Conservation (phyloP, 2,113 vertebrate genomes). For the Onychostruthus taczanowskii region DNA sequence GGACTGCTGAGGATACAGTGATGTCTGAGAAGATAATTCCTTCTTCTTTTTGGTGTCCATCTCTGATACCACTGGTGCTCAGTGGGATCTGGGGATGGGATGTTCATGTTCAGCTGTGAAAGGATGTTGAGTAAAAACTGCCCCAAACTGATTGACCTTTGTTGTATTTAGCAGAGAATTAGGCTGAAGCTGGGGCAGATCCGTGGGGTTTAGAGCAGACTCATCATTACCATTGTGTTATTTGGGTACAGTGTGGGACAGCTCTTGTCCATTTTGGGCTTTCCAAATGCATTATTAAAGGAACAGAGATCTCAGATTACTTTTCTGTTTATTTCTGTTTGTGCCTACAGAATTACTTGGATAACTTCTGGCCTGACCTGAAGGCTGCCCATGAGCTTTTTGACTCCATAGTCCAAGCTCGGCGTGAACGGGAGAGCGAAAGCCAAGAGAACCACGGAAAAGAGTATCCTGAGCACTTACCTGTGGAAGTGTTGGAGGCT, state of each 20-base stretch:
- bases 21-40: neutral
- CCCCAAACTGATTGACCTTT: neutral
- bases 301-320: neutral
- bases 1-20: neutral
- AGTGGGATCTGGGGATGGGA: neutral
- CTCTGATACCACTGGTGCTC: neutral
- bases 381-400: slow-evolving; percentile 85
- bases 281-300: neutral
- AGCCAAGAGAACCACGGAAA: slow-evolving; percentile 77
- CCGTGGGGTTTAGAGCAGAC: neutral
- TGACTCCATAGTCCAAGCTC: slow-evolving; percentile 83
- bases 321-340: neutral
- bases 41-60: neutral
- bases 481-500: slow-evolving; percentile 84
- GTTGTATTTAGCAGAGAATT: neutral
- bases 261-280: neutral
- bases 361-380: slow-evolving; percentile 90
- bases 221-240: neutral
- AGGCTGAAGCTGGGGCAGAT: neutral
- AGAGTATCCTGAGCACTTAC: slow-evolving; percentile 87
- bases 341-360: slow-evolving; percentile 84
- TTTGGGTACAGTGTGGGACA: neutral
- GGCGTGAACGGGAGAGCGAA: slow-evolving; percentile 81
- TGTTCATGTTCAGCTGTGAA: neutral
- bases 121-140: neutral